Percentiles rank a stretch among this genome's conserved stretches.
Conservation (phyloP, 2,797 vertebrate genomes). For the Pelochelys cantorii region DNA sequence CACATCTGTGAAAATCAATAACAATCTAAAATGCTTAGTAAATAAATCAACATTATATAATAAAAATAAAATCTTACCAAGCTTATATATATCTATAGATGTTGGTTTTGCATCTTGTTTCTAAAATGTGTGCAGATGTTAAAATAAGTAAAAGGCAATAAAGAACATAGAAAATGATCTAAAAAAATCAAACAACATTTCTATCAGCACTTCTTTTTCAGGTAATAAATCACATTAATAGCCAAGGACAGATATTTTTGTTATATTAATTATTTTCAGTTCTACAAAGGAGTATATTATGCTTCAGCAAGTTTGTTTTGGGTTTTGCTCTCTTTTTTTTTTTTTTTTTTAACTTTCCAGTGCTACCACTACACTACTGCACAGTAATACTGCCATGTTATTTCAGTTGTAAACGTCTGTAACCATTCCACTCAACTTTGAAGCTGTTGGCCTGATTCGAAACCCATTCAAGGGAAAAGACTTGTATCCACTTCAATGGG, state of each 20-base stretch:
- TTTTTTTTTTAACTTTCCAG: not conserved
- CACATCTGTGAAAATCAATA: not conserved
- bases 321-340: no score
- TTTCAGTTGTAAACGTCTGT: not conserved
- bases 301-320: not conserved
- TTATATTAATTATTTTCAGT: not conserved
- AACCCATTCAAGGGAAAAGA: not conserved
- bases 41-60: not conserved
- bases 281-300: accelerated
- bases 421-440: not conserved
- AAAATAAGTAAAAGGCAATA: not conserved
- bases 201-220: not conserved
- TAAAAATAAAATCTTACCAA: not conserved
- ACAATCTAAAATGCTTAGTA: not conserved
- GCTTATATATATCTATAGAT: not conserved
- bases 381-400: not conserved
- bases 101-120: not conserved
- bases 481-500: not conserved
- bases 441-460: not conserved
- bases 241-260: not conserved
- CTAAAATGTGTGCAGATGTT: not conserved
- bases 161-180: not conserved
- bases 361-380: not conserved
- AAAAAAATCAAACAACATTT: not conserved
- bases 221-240: not conserved